phyloP scores from a whole-genome alignment of 1,140 invertebrate species.

The Pomacea maculata region DNA sequence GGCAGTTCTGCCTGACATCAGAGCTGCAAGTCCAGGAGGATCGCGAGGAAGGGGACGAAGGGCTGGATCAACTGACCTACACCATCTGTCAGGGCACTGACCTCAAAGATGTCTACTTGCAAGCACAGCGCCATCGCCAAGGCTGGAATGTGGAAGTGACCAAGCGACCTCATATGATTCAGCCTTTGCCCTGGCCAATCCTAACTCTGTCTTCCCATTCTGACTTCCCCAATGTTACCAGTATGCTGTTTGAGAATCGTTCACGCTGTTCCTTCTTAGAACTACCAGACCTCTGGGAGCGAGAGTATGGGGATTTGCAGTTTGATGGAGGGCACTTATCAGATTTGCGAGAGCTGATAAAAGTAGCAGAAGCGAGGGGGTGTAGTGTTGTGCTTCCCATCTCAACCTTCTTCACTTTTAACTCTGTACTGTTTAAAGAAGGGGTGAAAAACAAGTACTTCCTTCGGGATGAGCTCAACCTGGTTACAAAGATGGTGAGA shows the following conservation, averaged over 20 bases:
- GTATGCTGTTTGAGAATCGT: slow-evolving; percentile 14
- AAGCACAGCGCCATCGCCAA: slow-evolving; percentile 29
- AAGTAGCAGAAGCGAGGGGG: slow-evolving; percentile 3
- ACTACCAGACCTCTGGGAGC: slow-evolving; percentile 32
- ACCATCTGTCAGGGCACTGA: slow-evolving; percentile 31
- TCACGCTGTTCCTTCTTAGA: slow-evolving; percentile 30
- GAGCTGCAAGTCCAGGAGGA: slow-evolving; percentile 17
- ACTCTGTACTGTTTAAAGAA: slow-evolving; percentile 32
- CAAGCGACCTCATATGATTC: slow-evolving; percentile 17
- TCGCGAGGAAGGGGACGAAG: background rate
- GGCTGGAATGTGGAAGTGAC: slow-evolving; percentile 22
- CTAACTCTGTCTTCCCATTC: slow-evolving; percentile 15
- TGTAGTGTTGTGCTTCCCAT: slow-evolving; percentile 35
- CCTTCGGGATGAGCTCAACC: slow-evolving; percentile 32
- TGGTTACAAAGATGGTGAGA: slow-evolving; percentile 34
- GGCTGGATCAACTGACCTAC: slow-evolving; percentile 26
- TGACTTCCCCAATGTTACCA: slow-evolving; percentile 14
- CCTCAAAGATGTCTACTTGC: slow-evolving; percentile 27
- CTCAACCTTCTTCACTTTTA: slow-evolving; percentile 38
- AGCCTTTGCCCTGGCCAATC: slow-evolving; percentile 29
- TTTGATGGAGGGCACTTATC: slow-evolving; percentile 16
- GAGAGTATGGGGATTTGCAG: slow-evolving; percentile 29
- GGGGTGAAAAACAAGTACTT: slow-evolving; percentile 34
- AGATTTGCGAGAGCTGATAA: slow-evolving; percentile 20
- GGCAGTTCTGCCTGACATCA: slow-evolving; percentile 36